A percentile compares a stretch with the other conserved stretches of the same genome.
These are phyloP conservation scores for Perdita meconis DNA, from an alignment of 2,888 invertebrate genomes.

Conservation along the genomic window DNA sequence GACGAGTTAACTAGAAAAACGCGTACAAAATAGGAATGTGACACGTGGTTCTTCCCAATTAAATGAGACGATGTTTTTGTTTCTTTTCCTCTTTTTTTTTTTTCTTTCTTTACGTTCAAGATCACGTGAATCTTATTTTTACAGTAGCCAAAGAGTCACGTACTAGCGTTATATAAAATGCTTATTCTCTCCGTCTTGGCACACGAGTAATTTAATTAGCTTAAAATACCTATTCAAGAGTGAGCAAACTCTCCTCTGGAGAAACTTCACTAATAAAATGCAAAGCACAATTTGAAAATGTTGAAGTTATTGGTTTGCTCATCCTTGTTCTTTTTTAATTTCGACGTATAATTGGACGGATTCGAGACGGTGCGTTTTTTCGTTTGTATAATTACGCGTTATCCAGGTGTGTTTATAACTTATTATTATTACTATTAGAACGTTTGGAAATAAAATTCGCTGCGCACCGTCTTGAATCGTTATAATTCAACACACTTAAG, in stretches of 20 bases:
- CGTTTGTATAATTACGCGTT: constrained; percentile 10
- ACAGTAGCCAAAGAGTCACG: constrained; percentile 57
- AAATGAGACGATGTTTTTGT: constrained; percentile 8
- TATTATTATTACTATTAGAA: constrained; percentile 6
- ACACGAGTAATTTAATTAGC: constrained; percentile 71
- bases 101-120: background rate
- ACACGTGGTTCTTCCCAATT: constrained; percentile 49
- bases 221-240: constrained; percentile 46
- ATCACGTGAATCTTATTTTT: constrained; percentile 48
- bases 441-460: background rate
- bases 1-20: constrained; percentile 70
- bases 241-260: constrained; percentile 41
- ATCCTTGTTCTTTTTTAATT: constrained; percentile 36
- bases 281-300: background rate
- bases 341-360: constrained; percentile 42
- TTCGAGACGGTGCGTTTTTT: constrained; percentile 55
- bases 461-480: constrained; percentile 59
- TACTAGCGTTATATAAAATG: constrained; percentile 71
- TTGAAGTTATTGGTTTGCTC: constrained; percentile 39
- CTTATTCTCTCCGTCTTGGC: constrained; percentile 66
- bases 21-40: constrained; percentile 76
- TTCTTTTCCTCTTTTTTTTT: background rate
- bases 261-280: background rate
- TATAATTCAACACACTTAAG: constrained; percentile 46
- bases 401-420: background rate